Conservation (phyloP, 2,113 vertebrate species). For the Pedetes capensis region DNA sequence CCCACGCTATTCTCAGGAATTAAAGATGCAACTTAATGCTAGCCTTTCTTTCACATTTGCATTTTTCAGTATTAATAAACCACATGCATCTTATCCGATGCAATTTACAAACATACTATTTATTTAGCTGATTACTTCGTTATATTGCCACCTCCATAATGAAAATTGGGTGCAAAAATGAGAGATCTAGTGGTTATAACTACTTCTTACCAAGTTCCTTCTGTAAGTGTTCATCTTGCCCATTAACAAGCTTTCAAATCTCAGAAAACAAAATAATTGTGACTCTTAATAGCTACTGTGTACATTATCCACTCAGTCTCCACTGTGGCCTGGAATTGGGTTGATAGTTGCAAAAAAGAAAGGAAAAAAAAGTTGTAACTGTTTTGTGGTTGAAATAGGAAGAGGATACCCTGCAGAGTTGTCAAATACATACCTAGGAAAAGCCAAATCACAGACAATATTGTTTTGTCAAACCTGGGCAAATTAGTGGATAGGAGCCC, state of each 20-base stretch:
- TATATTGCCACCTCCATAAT: slow-evolving; percentile 58
- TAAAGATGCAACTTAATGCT: not conserved
- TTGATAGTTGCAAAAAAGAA: slow-evolving; percentile 53
- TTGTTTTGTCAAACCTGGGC: slow-evolving; percentile 64
- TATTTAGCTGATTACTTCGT: slow-evolving; percentile 66
- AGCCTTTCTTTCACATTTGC: slow-evolving; percentile 19
- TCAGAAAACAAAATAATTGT: slow-evolving; percentile 51
- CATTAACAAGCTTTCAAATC: slow-evolving; percentile 63
- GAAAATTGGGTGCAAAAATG: slow-evolving; percentile 62
- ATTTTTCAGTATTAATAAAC: slow-evolving; percentile 49
- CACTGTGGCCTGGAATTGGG: not conserved
- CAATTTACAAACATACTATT: slow-evolving; percentile 62
- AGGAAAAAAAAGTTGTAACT: slow-evolving; percentile 17
- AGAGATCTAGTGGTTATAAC: slow-evolving; percentile 57
- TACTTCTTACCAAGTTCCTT: slow-evolving; percentile 52
- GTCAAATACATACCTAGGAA: slow-evolving; percentile 55
- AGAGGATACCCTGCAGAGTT: slow-evolving; percentile 38
- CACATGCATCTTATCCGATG: not conserved
- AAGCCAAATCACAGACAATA: slow-evolving; percentile 59
- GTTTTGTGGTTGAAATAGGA: slow-evolving; percentile 48
- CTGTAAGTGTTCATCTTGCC: slow-evolving; percentile 36
- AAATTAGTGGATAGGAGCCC: slow-evolving; percentile 44
- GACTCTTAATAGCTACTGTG: slow-evolving; percentile 34
- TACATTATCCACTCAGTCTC: slow-evolving; percentile 27
- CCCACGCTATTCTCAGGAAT: not conserved